These are phyloP conservation scores for Emydura subglobosa DNA, from an alignment of 2,113 vertebrate species.

Conservation along the genomic window DNA sequence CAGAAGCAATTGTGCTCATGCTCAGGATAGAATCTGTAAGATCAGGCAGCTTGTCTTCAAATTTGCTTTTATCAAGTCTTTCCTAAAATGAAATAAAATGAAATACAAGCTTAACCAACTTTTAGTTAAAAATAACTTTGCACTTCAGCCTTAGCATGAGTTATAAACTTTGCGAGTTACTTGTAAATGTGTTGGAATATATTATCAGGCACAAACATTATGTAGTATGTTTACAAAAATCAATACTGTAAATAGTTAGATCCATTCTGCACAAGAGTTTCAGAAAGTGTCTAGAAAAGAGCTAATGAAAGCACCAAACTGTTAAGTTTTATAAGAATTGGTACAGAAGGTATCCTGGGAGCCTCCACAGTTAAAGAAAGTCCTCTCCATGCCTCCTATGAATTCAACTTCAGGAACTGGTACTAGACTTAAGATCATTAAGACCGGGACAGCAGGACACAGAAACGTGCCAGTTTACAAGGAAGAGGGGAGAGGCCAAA, in stretches of 20 bases:
- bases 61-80: slow-evolving; percentile 8
- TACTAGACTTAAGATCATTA: neutral
- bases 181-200: neutral
- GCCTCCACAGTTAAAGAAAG: neutral
- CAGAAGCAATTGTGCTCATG: slow-evolving; percentile 93
- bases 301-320: neutral
- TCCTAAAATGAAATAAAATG: slow-evolving; percentile 61
- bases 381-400: neutral
- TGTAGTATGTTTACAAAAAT: neutral
- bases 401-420: neutral
- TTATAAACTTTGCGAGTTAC: neutral
- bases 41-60: neutral
- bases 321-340: neutral
- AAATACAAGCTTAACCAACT: neutral
- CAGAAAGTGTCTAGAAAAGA: neutral
- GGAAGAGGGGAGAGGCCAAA: neutral
- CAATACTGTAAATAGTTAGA: neutral
- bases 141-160: neutral
- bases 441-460: neutral
- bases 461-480: neutral
- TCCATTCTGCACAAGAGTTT: neutral
- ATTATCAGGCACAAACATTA: neutral
- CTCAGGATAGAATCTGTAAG: slow-evolving; percentile 82
- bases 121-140: neutral
- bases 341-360: neutral